A percentile compares a stretch with the other conserved stretches of the same genome.
phyloP scores from a whole-genome alignment of 2,797 vertebrate species.

The Phataginus tricuspis region DNA sequence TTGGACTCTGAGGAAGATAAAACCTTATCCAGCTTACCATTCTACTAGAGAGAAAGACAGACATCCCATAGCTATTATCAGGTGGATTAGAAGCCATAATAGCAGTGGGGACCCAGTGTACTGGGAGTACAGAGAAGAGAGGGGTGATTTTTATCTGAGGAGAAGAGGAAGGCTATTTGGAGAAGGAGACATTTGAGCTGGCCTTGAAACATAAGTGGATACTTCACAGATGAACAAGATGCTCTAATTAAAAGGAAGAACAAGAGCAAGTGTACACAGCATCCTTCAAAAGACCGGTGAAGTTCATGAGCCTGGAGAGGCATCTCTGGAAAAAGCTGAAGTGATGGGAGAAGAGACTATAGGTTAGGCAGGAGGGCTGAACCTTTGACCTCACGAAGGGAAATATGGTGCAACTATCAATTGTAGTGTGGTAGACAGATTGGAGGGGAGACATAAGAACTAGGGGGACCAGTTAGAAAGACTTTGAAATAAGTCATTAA shows the following conservation, averaged over 20 bases:
- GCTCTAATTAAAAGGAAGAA: not conserved
- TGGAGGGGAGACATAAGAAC: not conserved
- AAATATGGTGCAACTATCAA: not conserved
- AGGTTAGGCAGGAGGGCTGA: not conserved
- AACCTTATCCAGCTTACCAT: not conserved
- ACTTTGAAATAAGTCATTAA: not conserved
- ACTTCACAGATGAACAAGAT: not conserved
- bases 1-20: not conserved
- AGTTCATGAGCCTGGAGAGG: not conserved
- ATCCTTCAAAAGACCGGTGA: not conserved
- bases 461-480: not conserved
- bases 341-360: not conserved
- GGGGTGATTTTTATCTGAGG: not conserved
- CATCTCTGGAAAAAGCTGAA: fast-evolving
- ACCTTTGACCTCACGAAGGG: not conserved
- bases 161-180: not conserved
- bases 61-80: not conserved
- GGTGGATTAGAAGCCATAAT: not conserved
- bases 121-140: not conserved
- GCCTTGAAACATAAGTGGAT: not conserved
- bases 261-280: not conserved
- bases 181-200: not conserved
- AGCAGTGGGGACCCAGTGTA: not conserved
- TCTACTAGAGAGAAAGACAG: not conserved
- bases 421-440: not conserved